phyloP scores from a whole-genome alignment of 2,888 invertebrate species.

The Sepioteuthis lessoniana region DNA sequence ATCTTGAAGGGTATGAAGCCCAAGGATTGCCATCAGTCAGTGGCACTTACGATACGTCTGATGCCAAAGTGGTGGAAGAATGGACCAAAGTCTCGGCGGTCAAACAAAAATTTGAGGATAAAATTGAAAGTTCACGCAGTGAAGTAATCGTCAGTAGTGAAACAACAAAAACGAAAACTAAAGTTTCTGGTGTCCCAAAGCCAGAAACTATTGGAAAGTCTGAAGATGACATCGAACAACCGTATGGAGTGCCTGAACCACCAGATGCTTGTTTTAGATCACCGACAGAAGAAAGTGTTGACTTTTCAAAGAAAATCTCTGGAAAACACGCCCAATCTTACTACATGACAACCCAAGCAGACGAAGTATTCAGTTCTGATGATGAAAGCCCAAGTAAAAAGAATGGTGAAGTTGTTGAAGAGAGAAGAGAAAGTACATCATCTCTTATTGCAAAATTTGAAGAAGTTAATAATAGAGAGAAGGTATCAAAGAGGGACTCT shows the following conservation, averaged over 20 bases:
- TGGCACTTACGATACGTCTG: constrained; percentile 25
- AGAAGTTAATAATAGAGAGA: constrained; percentile 37
- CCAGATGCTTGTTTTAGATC: not conserved
- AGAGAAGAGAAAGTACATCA: constrained; percentile 4
- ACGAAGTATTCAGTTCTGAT: constrained; percentile 43
- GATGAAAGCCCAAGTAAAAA: constrained; percentile 37
- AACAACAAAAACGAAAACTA: not conserved
- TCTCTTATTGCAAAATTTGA: constrained; percentile 34
- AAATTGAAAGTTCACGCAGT: not conserved
- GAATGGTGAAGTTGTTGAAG: constrained; percentile 50
- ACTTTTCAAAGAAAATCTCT: constrained; percentile 37
- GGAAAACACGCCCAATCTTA: constrained; percentile 44
- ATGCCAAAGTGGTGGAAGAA: constrained; percentile 40
- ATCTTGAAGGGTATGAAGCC: constrained; percentile 43
- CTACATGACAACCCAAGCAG: constrained; percentile 43
- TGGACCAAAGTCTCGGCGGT: constrained; percentile 41
- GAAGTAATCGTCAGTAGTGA: not conserved
- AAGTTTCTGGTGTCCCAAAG: not conserved
- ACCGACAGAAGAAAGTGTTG: constrained; percentile 35
- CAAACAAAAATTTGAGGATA: constrained; percentile 38
- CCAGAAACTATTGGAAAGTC: not conserved
- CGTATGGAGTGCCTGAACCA: constrained; percentile 44
- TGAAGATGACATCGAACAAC: constrained; percentile 43
- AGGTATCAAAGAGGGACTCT: not conserved
- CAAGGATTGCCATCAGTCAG: constrained; percentile 36